Conservation (phyloP, 2,797 vertebrate genomes). For the Oreochromis mossambicus region DNA sequence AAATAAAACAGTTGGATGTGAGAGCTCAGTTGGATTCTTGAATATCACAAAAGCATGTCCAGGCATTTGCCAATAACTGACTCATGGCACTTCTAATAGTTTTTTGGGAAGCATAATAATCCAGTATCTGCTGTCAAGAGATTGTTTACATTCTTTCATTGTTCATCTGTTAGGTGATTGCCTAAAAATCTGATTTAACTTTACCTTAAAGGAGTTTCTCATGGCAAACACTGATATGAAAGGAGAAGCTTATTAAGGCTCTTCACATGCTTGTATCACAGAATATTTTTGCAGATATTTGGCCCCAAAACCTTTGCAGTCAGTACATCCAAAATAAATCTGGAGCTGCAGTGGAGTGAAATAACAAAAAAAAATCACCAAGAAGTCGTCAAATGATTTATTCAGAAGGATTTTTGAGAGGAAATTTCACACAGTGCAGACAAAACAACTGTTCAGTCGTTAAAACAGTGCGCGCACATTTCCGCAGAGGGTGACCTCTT, state of each 20-base stretch:
- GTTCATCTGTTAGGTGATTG: not conserved
- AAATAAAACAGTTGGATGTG: slow-evolving; percentile 30
- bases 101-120: slow-evolving; percentile 13
- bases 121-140: not conserved
- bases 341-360: slow-evolving; percentile 31
- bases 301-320: slow-evolving; percentile 12
- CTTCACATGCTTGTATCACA: slow-evolving; percentile 42
- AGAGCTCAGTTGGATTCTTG: slow-evolving; percentile 16
- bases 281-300: slow-evolving; percentile 59
- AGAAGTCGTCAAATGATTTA: slow-evolving; percentile 27
- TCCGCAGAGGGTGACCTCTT: slow-evolving; percentile 19
- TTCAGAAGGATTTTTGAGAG: slow-evolving; percentile 18
- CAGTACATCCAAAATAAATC: slow-evolving; percentile 57
- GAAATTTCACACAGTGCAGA: slow-evolving; percentile 24
- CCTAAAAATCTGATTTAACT: slow-evolving; percentile 13
- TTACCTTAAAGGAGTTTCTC: slow-evolving; percentile 23
- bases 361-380: not conserved
- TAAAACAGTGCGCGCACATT: slow-evolving; percentile 7
- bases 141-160: slow-evolving; percentile 14
- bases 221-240: slow-evolving; percentile 40
- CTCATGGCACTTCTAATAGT: not conserved
- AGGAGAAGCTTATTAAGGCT: slow-evolving; percentile 14
- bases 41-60: slow-evolving; percentile 33
- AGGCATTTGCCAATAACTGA: slow-evolving; percentile 12
- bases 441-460: slow-evolving; percentile 53